phyloP scores from a whole-genome alignment of 2,113 vertebrate species.

The Eurypyga helias region DNA sequence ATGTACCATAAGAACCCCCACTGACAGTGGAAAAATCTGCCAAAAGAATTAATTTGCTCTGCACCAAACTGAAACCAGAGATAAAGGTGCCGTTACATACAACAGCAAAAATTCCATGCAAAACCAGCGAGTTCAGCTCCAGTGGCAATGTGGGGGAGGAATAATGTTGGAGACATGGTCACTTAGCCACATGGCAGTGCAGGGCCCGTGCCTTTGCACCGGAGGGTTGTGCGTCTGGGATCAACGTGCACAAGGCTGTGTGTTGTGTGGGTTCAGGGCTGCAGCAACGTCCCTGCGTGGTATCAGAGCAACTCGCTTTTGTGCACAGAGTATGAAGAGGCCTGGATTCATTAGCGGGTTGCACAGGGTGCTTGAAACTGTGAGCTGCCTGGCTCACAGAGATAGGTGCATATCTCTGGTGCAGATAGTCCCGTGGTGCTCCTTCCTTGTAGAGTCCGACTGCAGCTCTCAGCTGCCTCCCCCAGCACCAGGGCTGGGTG shows the following conservation, averaged over 20 bases:
- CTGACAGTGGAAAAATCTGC: conserved; percentile 28
- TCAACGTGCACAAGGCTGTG: too few relatives aligned
- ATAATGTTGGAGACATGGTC: background rate
- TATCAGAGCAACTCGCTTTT: background rate
- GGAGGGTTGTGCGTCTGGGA: background rate
- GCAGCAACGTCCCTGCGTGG: background rate
- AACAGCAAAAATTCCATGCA: background rate
- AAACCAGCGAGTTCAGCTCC: background rate
- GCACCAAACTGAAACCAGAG: conserved; percentile 15
- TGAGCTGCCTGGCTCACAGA: background rate
- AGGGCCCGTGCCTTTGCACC: background rate
- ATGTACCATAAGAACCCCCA: conserved; percentile 24
- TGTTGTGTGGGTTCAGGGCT: background rate
- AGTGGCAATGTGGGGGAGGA: background rate
- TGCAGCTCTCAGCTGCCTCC: background rate
- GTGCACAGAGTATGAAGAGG: background rate
- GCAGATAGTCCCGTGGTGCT: background rate
- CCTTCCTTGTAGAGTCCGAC: background rate
- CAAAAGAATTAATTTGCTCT: conserved; percentile 32
- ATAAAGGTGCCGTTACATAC: background rate
- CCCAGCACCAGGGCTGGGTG: background rate
- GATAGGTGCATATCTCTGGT: background rate
- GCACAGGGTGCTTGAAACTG: background rate
- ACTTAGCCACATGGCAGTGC: background rate
- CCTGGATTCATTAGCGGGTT: background rate